Conservation (phyloP, 2,797 vertebrate genomes). For the Sebastolobus altivelis region DNA sequence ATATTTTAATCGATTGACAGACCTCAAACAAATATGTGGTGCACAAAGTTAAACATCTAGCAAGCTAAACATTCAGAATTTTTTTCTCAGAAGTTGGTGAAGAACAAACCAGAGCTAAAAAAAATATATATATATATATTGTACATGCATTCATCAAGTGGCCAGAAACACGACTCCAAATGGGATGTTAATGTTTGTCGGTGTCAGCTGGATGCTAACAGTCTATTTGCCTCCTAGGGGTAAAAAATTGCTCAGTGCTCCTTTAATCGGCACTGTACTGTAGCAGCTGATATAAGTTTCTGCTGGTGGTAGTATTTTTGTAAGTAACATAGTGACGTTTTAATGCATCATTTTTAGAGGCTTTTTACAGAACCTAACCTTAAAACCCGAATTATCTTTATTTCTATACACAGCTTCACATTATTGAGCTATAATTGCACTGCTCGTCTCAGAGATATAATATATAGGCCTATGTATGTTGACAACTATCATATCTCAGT, state of each 20-base stretch:
- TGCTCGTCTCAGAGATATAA: background rate
- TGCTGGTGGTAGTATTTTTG: background rate
- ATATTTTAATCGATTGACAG: no score
- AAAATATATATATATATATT: no score
- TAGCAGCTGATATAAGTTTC: background rate
- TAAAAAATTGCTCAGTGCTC: background rate
- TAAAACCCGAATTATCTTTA: background rate
- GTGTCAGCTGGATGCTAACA: background rate
- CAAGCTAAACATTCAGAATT: background rate
- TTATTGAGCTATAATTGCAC: background rate
- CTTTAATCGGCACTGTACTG: background rate
- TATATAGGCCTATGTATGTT: background rate
- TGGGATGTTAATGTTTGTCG: background rate
- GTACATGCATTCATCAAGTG: no score
- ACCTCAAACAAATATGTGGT: background rate
- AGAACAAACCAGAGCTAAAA: no score
- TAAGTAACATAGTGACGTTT: background rate
- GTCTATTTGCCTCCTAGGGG: background rate
- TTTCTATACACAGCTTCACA: background rate
- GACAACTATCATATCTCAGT: background rate
- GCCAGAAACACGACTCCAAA: background rate
- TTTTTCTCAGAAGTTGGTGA: background rate
- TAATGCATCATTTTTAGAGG: background rate
- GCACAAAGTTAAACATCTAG: background rate
- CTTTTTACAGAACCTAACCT: background rate